Evolutionary conservation across 2,888 invertebrate genomes (phyloP).

Genomic region (Cremastinae sp.): DNA sequence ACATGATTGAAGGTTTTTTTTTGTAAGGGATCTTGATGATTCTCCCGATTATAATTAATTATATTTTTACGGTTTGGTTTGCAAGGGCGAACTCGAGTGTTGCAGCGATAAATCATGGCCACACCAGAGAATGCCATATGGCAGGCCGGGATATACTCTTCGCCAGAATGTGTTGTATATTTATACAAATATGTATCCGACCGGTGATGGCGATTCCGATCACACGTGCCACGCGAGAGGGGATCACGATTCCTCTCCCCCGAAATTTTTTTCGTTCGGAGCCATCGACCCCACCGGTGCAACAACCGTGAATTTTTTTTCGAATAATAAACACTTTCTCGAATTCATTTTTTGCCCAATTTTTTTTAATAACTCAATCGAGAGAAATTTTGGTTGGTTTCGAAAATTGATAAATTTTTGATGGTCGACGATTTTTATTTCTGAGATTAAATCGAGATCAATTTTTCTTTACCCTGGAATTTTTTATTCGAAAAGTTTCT

Average conservation of each 20-base stretch:
- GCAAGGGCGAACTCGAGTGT: constrained; percentile 56
- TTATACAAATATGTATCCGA: constrained; percentile 54
- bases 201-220: constrained; percentile 66
- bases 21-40: constrained; percentile 1
- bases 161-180: constrained; percentile 58
- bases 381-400: background rate
- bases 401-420: too few species aligned
- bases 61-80: constrained; percentile 69
- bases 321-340: too few species aligned
- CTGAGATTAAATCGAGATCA: too few species aligned
- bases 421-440: too few species aligned
- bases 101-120: constrained; percentile 72
- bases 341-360: too few species aligned
- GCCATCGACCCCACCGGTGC: too few species aligned
- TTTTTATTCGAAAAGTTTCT: too few species aligned
- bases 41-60: constrained; percentile 68
- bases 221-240: constrained; percentile 59
- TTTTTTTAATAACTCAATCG: constrained; percentile 7
- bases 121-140: constrained; percentile 69
- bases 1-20: background rate
- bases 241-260: constrained; percentile 13
- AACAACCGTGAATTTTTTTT: too few species aligned
- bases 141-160: constrained; percentile 56
- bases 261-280: background rate
- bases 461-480: too few species aligned